A percentile compares a stretch with the other conserved stretches of the same genome.
Evolutionary conservation across 2,797 vertebrate species (phyloP).

Genomic region (Paratrypauchen microcephalus): DNA sequence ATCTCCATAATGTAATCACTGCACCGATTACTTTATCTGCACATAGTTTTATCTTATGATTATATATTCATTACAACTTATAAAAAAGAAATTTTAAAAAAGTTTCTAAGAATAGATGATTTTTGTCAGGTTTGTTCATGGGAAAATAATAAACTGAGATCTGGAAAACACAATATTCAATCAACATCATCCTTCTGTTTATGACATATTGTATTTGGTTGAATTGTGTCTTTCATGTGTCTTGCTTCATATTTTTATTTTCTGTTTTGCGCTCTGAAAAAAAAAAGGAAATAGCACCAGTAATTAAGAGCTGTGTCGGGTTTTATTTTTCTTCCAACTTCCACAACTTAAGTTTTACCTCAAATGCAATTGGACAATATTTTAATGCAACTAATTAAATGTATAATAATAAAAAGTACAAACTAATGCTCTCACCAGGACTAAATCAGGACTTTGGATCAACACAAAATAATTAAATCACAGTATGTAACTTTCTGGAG

Average conservation of each 20-base stretch:
- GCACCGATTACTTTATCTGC: conserved; percentile 22
- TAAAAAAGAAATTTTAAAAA: not conserved
- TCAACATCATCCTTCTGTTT: not conserved
- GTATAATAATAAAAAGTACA: no score
- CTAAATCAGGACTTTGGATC: no score
- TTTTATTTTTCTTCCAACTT: not conserved
- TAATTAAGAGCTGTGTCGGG: not conserved
- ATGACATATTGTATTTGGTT: not conserved
- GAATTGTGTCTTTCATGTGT: not conserved
- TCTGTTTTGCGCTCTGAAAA: not conserved
- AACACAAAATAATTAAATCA: no score
- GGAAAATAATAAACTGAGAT: not conserved
- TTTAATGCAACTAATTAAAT: no score
- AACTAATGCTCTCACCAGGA: no score
- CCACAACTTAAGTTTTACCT: no score
- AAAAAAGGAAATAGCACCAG: no score
- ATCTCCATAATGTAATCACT: conserved; percentile 36
- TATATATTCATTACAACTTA: not conserved
- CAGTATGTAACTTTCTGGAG: no score
- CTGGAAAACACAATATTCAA: not conserved
- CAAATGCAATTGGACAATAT: no score
- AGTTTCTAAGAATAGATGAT: not conserved
- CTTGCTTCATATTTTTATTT: not conserved
- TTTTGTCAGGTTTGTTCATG: not conserved
- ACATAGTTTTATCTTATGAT: not conserved